Conservation (phyloP, 1,140 invertebrate species). For the Heliconius nattereri region DNA sequence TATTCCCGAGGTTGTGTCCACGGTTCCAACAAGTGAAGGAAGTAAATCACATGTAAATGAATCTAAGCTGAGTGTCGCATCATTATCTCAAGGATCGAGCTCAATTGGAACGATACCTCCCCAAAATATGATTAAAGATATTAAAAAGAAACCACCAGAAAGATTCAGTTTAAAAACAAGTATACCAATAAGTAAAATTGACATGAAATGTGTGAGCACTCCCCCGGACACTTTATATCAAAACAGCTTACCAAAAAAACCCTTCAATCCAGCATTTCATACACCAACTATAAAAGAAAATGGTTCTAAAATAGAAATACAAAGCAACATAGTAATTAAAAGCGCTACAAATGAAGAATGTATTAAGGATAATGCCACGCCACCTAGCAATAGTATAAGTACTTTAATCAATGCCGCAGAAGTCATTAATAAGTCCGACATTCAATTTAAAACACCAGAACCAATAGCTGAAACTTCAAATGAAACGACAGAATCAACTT, state of each 20-base stretch:
- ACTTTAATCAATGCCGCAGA: constrained; percentile 69
- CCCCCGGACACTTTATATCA: constrained; percentile 56
- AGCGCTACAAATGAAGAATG: constrained; percentile 55
- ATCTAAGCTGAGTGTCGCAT: constrained; percentile 58
- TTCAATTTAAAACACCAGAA: constrained; percentile 56
- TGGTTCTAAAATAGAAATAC: constrained; percentile 65
- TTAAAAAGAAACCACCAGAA: constrained; percentile 65
- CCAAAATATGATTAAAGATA: constrained; percentile 47
- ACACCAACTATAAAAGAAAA: constrained; percentile 45
- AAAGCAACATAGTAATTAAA: constrained; percentile 72
- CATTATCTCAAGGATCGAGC: constrained; percentile 53
- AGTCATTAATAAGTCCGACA: constrained; percentile 63
- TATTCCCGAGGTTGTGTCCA: constrained; percentile 58
- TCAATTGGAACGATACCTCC: constrained; percentile 53
- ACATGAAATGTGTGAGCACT: constrained; percentile 71
- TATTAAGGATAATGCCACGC: constrained; percentile 27
- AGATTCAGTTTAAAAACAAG: constrained; percentile 76
- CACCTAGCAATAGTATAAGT: constrained; percentile 56
- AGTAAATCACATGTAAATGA: constrained; percentile 44
- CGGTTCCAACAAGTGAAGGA: constrained; percentile 35
- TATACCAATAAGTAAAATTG: constrained; percentile 77
- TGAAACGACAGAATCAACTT: constrained; percentile 47
- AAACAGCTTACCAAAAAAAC: constrained; percentile 50
- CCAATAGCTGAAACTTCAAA: constrained; percentile 43
- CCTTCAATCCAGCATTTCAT: constrained; percentile 53